Evolutionary conservation across 2,888 invertebrate species (phyloP).

Genomic region (Sepioteuthis lessoniana): DNA sequence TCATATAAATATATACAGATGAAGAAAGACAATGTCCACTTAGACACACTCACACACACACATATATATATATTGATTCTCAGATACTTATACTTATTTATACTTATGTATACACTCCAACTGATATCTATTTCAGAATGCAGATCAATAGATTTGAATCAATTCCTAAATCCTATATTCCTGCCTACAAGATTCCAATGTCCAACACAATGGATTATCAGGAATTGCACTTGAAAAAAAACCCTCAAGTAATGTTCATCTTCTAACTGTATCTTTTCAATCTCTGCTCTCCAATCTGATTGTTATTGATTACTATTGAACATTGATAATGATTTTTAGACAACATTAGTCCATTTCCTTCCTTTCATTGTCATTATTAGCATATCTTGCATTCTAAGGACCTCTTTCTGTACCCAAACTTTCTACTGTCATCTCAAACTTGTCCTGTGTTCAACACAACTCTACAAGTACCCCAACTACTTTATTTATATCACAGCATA

Average conservation of each 20-base stretch:
- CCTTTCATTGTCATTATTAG: not conserved
- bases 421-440: not conserved
- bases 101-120: not conserved
- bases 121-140: not conserved
- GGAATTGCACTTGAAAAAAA: constrained; percentile 24
- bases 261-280: constrained; percentile 7
- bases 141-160: constrained; percentile 33
- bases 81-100: not conserved
- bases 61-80: too few relatives aligned
- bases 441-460: not conserved
- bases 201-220: constrained; percentile 33
- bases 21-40: not conserved
- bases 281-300: not conserved
- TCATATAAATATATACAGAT: not conserved
- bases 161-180: constrained; percentile 18
- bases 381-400: not conserved
- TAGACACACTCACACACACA: not conserved
- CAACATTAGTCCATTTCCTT: not conserved
- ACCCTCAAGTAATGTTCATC: not conserved
- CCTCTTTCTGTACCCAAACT: not conserved
- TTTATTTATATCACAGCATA: not conserved
- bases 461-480: not conserved
- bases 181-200: not conserved
- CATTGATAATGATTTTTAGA: not conserved
- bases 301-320: constrained; percentile 33